Conservation (phyloP, 1,140 invertebrate genomes). For the Aphis gossypii region DNA sequence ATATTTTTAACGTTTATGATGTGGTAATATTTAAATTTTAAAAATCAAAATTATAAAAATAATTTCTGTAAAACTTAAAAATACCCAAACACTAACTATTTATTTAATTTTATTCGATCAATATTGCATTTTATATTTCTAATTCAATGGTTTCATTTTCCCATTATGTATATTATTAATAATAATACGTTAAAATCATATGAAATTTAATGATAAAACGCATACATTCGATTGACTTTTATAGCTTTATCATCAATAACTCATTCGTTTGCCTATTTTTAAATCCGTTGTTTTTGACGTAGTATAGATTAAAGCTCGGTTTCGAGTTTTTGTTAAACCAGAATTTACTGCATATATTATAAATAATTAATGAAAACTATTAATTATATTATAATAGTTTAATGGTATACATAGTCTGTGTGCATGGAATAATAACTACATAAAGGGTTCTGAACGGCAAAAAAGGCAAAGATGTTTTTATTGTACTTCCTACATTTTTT, state of each 20-base stretch:
- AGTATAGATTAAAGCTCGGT: neutral
- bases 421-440: neutral
- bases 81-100: neutral
- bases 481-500: neutral
- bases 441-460: neutral
- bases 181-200: neutral
- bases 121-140: neutral
- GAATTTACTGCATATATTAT: neutral
- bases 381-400: conserved; percentile 14
- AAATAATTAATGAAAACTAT: conserved; percentile 1
- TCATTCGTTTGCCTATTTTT: neutral
- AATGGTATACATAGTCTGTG: neutral
- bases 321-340: neutral
- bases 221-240: neutral
- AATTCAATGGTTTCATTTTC: neutral
- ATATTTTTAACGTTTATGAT: too few species aligned
- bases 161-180: neutral
- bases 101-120: neutral
- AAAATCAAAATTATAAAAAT: too few species aligned
- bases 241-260: neutral
- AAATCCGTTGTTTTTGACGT: neutral
- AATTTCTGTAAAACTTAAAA: too few species aligned
- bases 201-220: neutral
- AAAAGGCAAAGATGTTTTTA: neutral
- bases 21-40: too few species aligned